Base-by-base conservation (phyloP, 2,113 vertebrate species). In the Hippocampus zosterae region DNA sequence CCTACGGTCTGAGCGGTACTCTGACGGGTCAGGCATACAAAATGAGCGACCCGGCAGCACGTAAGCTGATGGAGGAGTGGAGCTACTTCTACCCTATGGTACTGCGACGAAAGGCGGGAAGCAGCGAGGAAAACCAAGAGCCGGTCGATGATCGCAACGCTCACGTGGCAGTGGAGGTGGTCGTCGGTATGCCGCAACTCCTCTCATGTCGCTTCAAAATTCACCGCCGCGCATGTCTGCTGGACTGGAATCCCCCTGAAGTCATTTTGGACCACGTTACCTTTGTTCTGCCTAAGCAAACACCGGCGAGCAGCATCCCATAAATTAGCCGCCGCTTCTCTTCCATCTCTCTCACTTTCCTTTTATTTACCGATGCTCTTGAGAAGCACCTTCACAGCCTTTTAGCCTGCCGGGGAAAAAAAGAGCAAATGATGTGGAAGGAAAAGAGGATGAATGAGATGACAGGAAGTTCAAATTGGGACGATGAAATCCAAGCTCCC, bases 11-110 rank as follows among this genome's bases (percentile, higher is more conserved):
- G 87, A 96, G 93, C 0, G 97, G 96, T 64, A 96, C 95, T 0
- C 92, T 99, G 3, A 99, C 96, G 2, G 97, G 97, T 68, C 97
- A 98, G 79, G 93, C 93, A 0, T 98, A 93, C 77, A 98, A 98
- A 88, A 96, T 96, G 93, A 95, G 94, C 40, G 97, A 99, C 79
- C 95, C 96, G 0, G 96, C 96, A 0, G 93, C 94, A 19, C 90
- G 95, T 2, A 98, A 97, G 76, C 74, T 99, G 74, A 95, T 99
- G 68, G 97, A 99, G 87, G 97, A 99, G 74, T 99, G 97, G 97
- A 96, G 96, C 85, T 95, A 95, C 88, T 99, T 99, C 84, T 99
- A 99, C 84, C 97, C 97, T 8, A 95, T 95, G 92, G 96, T 97
- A 79, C 92, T 98, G 71, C 94, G 91, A 88, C 85, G 79, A 27